These are phyloP conservation scores for Etheostoma nigrum DNA, from an alignment of 2,797 vertebrate species.

Conservation along the genomic window DNA sequence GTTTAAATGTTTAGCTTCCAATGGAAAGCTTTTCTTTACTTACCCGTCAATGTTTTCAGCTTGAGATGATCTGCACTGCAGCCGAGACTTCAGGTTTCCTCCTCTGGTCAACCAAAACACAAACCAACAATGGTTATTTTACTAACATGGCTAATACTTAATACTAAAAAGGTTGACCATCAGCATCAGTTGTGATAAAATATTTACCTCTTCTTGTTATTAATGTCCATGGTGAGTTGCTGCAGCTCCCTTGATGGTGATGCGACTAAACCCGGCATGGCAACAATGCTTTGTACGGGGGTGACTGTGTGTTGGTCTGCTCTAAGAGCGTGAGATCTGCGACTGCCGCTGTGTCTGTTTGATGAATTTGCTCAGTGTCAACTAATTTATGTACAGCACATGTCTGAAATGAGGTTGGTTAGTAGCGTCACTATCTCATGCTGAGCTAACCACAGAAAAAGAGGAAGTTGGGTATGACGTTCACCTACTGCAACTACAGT, in stretches of 20 bases:
- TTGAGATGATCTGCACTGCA: slow-evolving; percentile 58
- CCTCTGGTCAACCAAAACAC: slow-evolving; percentile 47
- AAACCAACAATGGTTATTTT: slow-evolving; percentile 35
- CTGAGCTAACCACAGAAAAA: slow-evolving; percentile 78
- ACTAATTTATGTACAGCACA: slow-evolving; percentile 43
- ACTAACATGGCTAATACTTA: not conserved
- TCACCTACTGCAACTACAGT: slow-evolving; percentile 35
- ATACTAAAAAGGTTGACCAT: not conserved
- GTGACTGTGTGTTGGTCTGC: slow-evolving; percentile 1
- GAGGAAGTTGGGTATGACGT: slow-evolving; percentile 84
- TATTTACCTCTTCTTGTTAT: slow-evolving; percentile 73
- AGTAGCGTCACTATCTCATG: slow-evolving; percentile 61
- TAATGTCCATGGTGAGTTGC: slow-evolving; percentile 69
- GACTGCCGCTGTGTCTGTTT: slow-evolving; percentile 31
- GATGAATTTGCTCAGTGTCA: not conserved
- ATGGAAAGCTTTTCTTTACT: slow-evolving; percentile 19
- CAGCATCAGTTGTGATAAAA: not conserved
- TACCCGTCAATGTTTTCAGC: slow-evolving; percentile 59
- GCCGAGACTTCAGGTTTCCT: slow-evolving; percentile 59
- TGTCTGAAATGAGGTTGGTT: slow-evolving; percentile 15
- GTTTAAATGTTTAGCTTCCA: not conserved
- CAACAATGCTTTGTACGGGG: slow-evolving; percentile 11
- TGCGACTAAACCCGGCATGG: slow-evolving; percentile 72
- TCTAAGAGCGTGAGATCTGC: slow-evolving; percentile 11
- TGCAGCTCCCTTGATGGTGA: slow-evolving; percentile 60